phyloP scores from a whole-genome alignment of 1,140 invertebrate species.

The Phenacoccus solenopsis region DNA sequence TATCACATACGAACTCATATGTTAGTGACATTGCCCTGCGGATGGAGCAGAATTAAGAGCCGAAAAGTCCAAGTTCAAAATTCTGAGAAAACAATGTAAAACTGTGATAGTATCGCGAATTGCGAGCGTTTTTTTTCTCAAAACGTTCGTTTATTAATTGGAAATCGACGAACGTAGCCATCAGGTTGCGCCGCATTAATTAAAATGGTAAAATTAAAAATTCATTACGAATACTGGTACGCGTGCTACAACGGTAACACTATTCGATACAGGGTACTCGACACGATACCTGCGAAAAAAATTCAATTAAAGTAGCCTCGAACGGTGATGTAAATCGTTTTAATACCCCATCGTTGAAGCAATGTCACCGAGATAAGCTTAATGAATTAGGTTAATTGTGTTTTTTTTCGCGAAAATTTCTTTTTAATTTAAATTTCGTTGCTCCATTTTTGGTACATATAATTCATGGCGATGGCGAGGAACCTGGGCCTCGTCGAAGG shows the following conservation, averaged over 20 bases:
- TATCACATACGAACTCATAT: not conserved
- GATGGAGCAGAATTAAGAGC: too few species aligned
- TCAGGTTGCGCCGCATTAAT: too few species aligned
- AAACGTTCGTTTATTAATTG: too few species aligned
- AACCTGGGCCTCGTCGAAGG: not conserved
- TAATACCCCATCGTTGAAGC: not conserved
- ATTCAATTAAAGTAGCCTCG: not conserved
- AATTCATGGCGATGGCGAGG: not conserved
- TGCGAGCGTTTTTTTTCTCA: too few species aligned
- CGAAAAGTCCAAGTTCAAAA: too few species aligned
- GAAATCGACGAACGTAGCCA: too few species aligned
- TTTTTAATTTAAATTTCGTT: not conserved
- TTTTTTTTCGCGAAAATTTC: not conserved
- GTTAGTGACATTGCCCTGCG: not conserved
- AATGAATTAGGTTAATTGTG: not conserved
- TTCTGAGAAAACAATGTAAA: too few species aligned
- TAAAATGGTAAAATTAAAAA: not conserved
- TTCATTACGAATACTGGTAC: not conserved
- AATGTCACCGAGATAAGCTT: not conserved
- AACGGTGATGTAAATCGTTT: not conserved
- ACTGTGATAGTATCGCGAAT: too few species aligned
- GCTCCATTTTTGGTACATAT: not conserved
- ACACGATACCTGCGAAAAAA: not conserved
- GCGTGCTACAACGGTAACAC: not conserved
- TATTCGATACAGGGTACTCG: too few species aligned